Base-by-base conservation (phyloP, 2,113 vertebrate species). In the Noctilio leporinus region DNA sequence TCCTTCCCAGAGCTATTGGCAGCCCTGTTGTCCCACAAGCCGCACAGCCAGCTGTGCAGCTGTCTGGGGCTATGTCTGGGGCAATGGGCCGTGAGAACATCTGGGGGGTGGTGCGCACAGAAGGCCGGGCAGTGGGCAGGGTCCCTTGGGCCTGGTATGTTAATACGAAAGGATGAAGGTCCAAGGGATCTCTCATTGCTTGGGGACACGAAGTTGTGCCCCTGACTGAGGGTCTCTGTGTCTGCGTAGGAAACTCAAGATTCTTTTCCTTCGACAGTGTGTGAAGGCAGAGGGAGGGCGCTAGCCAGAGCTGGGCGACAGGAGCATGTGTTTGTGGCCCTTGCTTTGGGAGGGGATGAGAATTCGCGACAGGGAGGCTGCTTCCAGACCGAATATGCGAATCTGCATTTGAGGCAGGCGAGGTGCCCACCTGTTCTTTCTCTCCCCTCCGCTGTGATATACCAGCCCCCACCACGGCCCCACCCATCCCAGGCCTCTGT, bases 1-100 rank as follows among this genome's bases (percentile, higher is more conserved):
- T 92, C 38, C 90, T 87, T 45, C 51, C 89, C n/a, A 2, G 35
- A 35, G 84, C 83, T 86, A 3, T 62, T 89, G 88, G 95, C 93
- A 92, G 80, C 73, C 69, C 24, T 0, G 2, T 33, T 11, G 76
- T 84, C 86, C 93, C 75, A 6, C 81, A 33, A 19, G 76, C 91
- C 12, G 38, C 55, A 67, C 38, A 3, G 67, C 81, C 95, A 89
- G 93, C 97, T 96, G 93, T 49, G 87, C 55, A 78, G 59, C 84
- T 86, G 95, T 97, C 97, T 95, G 84, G 75, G 33, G 40, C 90
- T 35, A 19, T 15, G 95, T 97, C 96, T 97, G 84, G 95, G n/a
- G 17, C 3, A 0, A 5, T 1, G 57, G 86, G 93, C 75, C 75
- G 30, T 95, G 92, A 96, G 89, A 96, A 94, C 95, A 97, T 93